Percentiles rank a stretch among this genome's conserved stretches.
phyloP scores from a whole-genome alignment of 1,140 invertebrate species.

The Drosophila repletoides region DNA sequence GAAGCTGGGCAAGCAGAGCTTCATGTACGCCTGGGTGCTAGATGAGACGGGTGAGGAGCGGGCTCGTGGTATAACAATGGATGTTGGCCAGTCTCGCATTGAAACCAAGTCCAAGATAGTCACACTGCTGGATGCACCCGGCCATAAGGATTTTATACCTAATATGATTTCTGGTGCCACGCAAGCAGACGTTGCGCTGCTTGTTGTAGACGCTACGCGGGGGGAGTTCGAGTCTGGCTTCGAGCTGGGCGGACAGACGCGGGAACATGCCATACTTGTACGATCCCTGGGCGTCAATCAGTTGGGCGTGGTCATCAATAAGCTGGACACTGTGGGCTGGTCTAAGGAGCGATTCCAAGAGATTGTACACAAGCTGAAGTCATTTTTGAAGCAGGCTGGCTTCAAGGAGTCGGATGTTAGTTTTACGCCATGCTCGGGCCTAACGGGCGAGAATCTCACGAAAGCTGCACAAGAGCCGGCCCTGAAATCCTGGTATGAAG shows the following conservation, averaged over 20 bases:
- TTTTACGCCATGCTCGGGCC: constrained; percentile 97
- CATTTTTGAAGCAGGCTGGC: constrained; percentile 97
- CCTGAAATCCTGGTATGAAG: constrained; percentile 92
- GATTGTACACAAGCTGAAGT: constrained; percentile 91
- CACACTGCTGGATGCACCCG: constrained; percentile 97
- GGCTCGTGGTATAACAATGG: constrained; percentile 95
- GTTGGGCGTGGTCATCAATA: constrained; percentile 92
- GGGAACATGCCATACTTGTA: constrained; percentile 97
- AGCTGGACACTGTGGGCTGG: constrained; percentile 92
- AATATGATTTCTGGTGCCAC: constrained; percentile 99
- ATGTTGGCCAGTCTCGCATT: constrained; percentile 96
- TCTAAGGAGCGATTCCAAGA: constrained; percentile 92
- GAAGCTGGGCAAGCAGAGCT: constrained; percentile 98
- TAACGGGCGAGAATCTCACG: constrained; percentile 96
- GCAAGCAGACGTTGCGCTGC: constrained; percentile 97
- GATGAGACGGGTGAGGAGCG: constrained; percentile 99
- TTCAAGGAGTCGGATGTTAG: constrained; percentile 94
- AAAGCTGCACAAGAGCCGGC: constrained; percentile 86
- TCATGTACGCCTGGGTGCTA: constrained; percentile 99
- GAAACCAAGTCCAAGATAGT: constrained; percentile 92
- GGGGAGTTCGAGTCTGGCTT: constrained; percentile 99
- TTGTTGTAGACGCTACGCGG: constrained; percentile 97
- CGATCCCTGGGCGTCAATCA: constrained; percentile 95
- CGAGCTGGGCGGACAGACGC: constrained; percentile 97
- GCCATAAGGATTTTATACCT: constrained; percentile 99